Conservation (phyloP, 1,140 invertebrate species). For the Micrasema minimum region DNA sequence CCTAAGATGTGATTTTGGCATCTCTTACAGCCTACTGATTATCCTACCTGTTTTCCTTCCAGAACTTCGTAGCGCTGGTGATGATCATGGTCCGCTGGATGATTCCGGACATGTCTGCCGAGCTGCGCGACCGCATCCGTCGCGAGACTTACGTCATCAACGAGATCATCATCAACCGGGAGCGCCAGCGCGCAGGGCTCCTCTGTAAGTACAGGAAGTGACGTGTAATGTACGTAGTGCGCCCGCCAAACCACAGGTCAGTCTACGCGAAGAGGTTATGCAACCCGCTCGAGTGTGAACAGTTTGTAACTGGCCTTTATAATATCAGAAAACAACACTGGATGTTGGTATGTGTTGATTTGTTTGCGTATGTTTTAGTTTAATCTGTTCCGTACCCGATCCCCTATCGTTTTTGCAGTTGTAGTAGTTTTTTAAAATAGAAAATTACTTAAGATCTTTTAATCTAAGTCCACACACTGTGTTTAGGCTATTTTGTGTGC, state of each 20-base stretch:
- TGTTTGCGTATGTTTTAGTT: no score
- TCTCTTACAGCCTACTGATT: neutral
- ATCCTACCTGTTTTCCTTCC: constrained; percentile 57
- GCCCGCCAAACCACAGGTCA: neutral
- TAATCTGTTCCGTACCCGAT: no score
- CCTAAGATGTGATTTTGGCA: neutral
- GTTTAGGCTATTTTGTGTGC: no score
- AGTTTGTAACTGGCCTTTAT: no score
- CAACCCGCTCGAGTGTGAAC: no score
- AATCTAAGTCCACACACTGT: no score
- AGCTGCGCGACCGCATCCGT: constrained; percentile 81
- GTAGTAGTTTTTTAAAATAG: no score
- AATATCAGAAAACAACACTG: no score
- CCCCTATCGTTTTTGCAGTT: no score
- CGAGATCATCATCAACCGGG: constrained; percentile 88
- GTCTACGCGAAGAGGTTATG: neutral
- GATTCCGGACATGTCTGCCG: constrained; percentile 85
- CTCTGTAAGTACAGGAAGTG: constrained; percentile 44
- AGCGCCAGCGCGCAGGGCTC: constrained; percentile 70
- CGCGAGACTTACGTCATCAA: constrained; percentile 89
- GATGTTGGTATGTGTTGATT: no score
- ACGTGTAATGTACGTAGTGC: neutral
- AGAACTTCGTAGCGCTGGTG: constrained; percentile 86
- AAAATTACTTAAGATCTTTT: no score
- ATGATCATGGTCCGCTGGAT: constrained; percentile 87